Conservation (phyloP, 2,888 invertebrate genomes). For the Eupithecia abbreviata region DNA sequence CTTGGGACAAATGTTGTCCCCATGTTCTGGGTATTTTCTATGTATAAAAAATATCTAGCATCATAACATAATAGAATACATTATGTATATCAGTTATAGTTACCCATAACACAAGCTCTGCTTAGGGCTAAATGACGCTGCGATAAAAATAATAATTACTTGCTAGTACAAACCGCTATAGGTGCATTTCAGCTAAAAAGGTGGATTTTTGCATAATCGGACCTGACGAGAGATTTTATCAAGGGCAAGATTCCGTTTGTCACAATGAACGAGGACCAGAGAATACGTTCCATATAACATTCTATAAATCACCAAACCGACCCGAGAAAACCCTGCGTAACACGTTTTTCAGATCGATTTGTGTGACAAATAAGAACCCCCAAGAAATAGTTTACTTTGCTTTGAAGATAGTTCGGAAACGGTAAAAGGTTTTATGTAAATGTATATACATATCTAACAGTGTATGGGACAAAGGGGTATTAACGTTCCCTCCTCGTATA, state of each 20-base stretch:
- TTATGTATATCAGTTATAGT: too few species aligned
- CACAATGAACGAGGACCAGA: constrained; percentile 33
- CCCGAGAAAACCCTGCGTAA: constrained; percentile 38
- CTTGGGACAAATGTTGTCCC: too few species aligned
- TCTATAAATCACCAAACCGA: constrained; percentile 45
- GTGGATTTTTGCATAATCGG: background rate
- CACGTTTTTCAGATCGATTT: constrained; percentile 40
- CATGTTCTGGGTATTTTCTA: too few species aligned
- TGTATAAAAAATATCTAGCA: too few species aligned
- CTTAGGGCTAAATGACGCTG: too few species aligned
- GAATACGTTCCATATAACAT: constrained; percentile 45
- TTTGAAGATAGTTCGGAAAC: constrained; percentile 41
- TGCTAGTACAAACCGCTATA: background rate
- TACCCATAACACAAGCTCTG: too few species aligned
- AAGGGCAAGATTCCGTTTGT: constrained; percentile 33
- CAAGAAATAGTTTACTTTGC: constrained; percentile 19
- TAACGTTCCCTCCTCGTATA: constrained; percentile 40
- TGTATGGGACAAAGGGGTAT: constrained; percentile 44
- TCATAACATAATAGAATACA: too few species aligned
- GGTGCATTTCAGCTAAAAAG: background rate
- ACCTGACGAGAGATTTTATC: constrained; percentile 20
- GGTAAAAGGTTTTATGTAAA: constrained; percentile 43
- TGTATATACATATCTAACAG: constrained; percentile 31
- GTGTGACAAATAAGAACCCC: constrained; percentile 41
- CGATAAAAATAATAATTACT: background rate